These are phyloP conservation scores for Aurelia coerulea DNA, from an alignment of 30 jellyfish, hydroid and myxozoan genomes.

Conservation along the genomic window DNA sequence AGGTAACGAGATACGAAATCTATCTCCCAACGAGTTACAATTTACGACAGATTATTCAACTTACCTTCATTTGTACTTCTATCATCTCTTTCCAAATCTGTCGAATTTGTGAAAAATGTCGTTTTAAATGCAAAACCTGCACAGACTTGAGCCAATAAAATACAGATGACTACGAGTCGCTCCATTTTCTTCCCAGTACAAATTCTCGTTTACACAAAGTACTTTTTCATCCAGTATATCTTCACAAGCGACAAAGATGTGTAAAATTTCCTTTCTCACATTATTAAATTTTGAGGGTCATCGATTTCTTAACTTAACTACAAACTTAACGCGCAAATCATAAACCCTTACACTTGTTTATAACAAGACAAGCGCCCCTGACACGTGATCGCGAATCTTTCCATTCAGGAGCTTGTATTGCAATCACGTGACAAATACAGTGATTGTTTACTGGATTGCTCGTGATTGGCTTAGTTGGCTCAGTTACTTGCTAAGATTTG, in stretches of 20 bases:
- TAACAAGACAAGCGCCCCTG: neutral
- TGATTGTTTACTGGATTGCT: neutral
- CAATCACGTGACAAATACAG: constrained; percentile 5
- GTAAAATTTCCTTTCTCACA: constrained; percentile 15
- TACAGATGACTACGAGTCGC: neutral
- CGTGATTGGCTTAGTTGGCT: constrained; percentile 10
- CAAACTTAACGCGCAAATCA: constrained; percentile 36
- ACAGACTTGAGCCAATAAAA: neutral
- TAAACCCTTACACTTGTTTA: constrained; percentile 15
- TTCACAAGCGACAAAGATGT: neutral
- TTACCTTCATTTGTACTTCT: constrained; percentile 46
- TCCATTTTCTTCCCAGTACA: constrained; percentile 26
- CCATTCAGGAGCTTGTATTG: constrained; percentile 15
- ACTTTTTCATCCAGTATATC: neutral
- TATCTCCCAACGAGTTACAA: neutral
- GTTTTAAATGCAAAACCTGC: constrained; percentile 17
- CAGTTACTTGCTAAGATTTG: constrained; percentile 1
- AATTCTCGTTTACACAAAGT: neutral
- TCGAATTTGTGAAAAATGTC: constrained; percentile 39
- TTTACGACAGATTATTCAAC: neutral
- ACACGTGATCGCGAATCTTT: constrained; percentile 20
- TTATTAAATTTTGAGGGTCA: constrained; percentile 48
- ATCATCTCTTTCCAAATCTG: constrained; percentile 30
- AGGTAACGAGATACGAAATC: too few relatives aligned
- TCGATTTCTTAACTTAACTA: neutral